Evolutionary conservation across 2,888 invertebrate genomes (phyloP).

Genomic region (Melikaiella ostensackeni): DNA sequence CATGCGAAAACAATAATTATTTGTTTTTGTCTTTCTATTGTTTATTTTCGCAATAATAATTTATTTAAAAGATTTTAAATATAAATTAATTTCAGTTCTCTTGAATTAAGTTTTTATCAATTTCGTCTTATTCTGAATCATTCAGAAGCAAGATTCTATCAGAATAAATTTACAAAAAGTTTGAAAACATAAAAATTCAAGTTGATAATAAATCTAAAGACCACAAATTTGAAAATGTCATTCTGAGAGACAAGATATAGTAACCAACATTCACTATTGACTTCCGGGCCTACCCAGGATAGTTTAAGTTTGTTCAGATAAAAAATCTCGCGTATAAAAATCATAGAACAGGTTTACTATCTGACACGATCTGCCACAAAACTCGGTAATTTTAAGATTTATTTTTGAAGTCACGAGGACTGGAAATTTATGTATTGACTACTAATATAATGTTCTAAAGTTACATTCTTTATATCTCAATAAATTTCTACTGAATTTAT

Average conservation of each 20-base stretch:
- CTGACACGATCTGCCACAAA: constrained; percentile 32
- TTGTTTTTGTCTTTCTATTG: no score
- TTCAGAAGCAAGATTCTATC: neutral
- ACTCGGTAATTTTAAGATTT: constrained; percentile 25
- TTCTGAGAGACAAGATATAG: constrained; percentile 2
- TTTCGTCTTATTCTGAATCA: neutral
- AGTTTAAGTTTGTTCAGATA: constrained; percentile 25
- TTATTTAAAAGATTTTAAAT: no score
- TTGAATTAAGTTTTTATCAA: neutral
- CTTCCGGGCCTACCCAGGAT: constrained; percentile 33
- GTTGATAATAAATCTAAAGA: constrained; percentile 19
- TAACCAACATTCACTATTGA: constrained; percentile 8
- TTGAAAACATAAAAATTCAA: constrained; percentile 4
- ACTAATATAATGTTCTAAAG: constrained; percentile 17
- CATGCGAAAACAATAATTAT: no score
- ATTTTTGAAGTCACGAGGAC: constrained; percentile 28
- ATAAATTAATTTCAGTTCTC: no score
- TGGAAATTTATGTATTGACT: constrained; percentile 17
- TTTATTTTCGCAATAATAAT: no score
- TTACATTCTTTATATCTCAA: constrained; percentile 9
- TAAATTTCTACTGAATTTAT: neutral
- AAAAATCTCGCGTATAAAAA: constrained; percentile 34
- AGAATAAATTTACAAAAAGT: neutral
- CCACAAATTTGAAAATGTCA: constrained; percentile 16
- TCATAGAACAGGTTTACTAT: constrained; percentile 36